These are phyloP conservation scores for Chirona hameri DNA, from an alignment of 2,888 invertebrate genomes.

Conservation along the genomic window DNA sequence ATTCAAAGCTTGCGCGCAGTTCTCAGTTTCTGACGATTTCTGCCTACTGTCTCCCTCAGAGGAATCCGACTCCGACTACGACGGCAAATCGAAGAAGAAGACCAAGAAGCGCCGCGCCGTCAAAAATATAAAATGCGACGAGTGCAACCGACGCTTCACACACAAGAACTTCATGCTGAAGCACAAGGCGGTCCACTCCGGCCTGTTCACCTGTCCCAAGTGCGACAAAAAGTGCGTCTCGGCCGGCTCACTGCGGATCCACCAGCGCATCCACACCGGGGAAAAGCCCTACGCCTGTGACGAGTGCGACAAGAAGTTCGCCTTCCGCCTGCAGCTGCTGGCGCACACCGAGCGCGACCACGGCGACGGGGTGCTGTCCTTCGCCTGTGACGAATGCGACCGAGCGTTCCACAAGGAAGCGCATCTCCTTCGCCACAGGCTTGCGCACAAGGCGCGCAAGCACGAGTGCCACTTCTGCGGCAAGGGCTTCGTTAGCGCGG, in stretches of 20 bases:
- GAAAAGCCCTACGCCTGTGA: not conserved
- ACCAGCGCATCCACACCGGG: not conserved
- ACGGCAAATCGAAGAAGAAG: not conserved
- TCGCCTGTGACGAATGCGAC: not conserved
- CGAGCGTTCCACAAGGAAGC: not conserved
- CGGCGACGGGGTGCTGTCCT: not conserved
- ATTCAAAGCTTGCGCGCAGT: no score
- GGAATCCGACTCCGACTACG: not conserved
- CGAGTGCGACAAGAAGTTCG: not conserved
- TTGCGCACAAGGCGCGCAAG: not conserved
- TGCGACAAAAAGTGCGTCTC: not conserved
- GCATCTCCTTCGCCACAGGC: not conserved
- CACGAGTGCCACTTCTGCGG: not conserved
- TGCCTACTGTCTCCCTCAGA: not conserved
- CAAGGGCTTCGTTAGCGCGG: not conserved
- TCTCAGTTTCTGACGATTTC: no score
- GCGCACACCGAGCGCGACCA: not conserved
- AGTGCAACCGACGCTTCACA: not conserved
- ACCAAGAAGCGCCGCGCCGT: not conserved
- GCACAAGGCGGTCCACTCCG: not conserved
- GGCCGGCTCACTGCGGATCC: not conserved
- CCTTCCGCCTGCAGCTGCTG: not conserved
- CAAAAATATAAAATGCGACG: not conserved
- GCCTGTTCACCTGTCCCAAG: not conserved
- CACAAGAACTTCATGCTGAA: not conserved